Percentiles rank a stretch among this genome's conserved stretches.
Conservation (phyloP, 1,140 invertebrate genomes). For the Amphibalanus amphitrite region DNA sequence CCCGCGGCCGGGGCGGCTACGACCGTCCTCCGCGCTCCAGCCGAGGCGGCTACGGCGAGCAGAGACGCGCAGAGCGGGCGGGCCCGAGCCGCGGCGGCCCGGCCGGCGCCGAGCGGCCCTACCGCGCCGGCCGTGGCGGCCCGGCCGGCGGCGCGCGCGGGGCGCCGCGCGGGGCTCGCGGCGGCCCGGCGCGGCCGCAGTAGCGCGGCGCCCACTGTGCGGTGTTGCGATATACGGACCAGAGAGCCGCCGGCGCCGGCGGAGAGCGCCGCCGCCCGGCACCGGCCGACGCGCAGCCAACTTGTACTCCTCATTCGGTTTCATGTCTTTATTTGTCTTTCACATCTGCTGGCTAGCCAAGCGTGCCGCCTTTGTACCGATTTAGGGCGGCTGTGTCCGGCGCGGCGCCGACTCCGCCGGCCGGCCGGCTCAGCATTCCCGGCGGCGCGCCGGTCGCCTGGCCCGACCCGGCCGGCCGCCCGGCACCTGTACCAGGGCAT, state of each 20-base stretch:
- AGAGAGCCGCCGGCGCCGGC: no score
- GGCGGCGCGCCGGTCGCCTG: no score
- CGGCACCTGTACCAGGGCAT: no score
- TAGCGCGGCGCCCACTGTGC: not conserved
- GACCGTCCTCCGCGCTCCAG: not conserved
- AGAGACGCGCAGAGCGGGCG: not conserved
- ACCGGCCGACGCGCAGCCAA: not conserved
- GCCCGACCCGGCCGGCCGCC: no score
- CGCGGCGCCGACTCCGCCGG: no score
- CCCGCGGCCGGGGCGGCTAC: not conserved
- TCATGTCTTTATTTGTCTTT: not conserved
- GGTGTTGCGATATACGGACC: no score
- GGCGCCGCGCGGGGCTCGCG: no score
- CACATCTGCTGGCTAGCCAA: not conserved
- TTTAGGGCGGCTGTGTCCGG: not conserved
- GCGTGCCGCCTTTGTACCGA: not conserved
- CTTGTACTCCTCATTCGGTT: constrained; percentile 1
- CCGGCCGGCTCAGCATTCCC: not conserved
- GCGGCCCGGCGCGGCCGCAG: not conserved
- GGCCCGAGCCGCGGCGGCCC: no score
- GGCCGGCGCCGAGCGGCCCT: not conserved
- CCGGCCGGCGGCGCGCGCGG: no score
- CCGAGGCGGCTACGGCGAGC: not conserved
- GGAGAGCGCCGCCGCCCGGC: no score
- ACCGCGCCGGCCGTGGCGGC: no score